phyloP scores from a whole-genome alignment of 35 echinoderm and acorn worm genomes.

The Ophiothrix spiculata region DNA sequence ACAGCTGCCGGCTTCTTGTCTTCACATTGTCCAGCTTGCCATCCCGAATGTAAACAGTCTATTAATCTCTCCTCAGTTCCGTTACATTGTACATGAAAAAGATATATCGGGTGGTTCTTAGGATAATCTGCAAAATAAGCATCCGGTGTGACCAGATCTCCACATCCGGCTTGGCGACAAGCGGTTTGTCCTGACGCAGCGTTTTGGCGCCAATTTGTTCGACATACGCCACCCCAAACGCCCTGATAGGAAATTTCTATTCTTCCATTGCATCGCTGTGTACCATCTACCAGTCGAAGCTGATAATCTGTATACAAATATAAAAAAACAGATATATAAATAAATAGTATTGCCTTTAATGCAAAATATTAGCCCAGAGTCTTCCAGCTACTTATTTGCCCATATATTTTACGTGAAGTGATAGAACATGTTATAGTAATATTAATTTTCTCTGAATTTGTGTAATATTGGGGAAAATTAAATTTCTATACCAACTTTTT shows the following conservation, averaged over 20 bases:
- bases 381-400: too few species aligned
- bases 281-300: neutral
- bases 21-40: neutral
- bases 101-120: neutral
- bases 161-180: conserved; percentile 1
- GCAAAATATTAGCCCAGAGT: too few species aligned
- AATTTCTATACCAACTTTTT: too few species aligned
- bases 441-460: too few species aligned
- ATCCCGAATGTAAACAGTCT: neutral
- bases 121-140: neutral
- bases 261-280: neutral
- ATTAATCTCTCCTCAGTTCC: neutral
- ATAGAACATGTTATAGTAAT: too few species aligned
- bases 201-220: neutral
- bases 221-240: neutral
- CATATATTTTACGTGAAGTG: too few species aligned
- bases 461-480: too few species aligned
- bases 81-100: neutral
- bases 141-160: neutral
- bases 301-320: too few species aligned
- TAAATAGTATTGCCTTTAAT: too few species aligned
- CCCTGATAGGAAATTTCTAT: neutral
- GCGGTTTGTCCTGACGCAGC: neutral
- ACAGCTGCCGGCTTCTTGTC: neutral
- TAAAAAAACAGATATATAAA: too few species aligned